Evolutionary conservation across 2,797 vertebrate genomes (phyloP), one percentile per base, ranked within the genome.

Genomic region (Coreius guichenoti): DNA sequence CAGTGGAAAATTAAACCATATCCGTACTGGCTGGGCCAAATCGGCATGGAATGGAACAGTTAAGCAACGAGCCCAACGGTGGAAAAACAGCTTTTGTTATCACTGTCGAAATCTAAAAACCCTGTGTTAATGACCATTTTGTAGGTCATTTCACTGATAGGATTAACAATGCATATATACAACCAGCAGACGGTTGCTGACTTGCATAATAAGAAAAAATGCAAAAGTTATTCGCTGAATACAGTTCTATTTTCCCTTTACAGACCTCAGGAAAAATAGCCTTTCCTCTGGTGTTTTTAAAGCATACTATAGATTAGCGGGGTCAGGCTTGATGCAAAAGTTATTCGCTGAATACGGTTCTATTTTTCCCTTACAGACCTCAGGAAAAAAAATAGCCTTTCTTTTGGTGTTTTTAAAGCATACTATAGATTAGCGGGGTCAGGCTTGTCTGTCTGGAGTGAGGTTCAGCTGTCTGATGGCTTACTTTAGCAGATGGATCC

Each of bases 401-500:
- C 47, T 51, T 81, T 86, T 58, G 45, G 72, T 68, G 68, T 77
- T 82, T 67, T 54, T 84, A 13, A 81, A 61, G n/a, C 69, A 80
- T 63, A 67, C 81, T 67, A 31, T 65, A 63, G 82, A 90, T 90
- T 84, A 90, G 84, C 84, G 31, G 80, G 84, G 84, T 77, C 84
- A 75, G 73, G 51, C 84, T 79, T 87, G 84, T 86, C 86, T 83
- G 86, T 86, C 84, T 86, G 79, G 83, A 89, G 80, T 45, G 65
- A 83, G 84, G 87, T 87, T 86, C 85, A 84, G 87, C 79, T 86
- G 89, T 89, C 89, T 90, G 87, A 90, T 90, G 86, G 84, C 86
- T 90, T 83, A 85, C 87, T 90, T 89, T 89, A 89, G 87, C 84
- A 88, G 87, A 87, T 90, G 88, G 89, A 90, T 87, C 86, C 82